Evolutionary conservation across 2,888 invertebrate genomes (phyloP).

Genomic region (Parapristionchus giblindavisi): DNA sequence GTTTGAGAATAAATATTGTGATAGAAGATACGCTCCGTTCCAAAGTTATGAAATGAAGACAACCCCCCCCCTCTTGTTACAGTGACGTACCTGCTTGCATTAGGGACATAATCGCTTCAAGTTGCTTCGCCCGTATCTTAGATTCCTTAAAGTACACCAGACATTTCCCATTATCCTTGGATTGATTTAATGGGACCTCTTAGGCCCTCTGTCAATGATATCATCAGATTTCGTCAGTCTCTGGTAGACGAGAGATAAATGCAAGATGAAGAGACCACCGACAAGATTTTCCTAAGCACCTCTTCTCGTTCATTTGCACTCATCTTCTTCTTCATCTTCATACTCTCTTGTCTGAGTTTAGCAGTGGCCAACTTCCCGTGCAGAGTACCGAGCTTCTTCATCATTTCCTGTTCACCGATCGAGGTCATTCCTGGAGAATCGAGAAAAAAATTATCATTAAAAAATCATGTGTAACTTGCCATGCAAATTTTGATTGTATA

Average conservation of each 20-base stretch:
- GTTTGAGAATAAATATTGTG: too few relatives aligned
- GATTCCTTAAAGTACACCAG: constrained; percentile 59
- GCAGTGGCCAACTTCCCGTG: constrained; percentile 68
- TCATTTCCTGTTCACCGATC: constrained; percentile 41
- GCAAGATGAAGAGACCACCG: too few relatives aligned
- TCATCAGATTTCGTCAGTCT: too few relatives aligned
- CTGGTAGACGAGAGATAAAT: too few relatives aligned
- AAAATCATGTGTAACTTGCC: neutral
- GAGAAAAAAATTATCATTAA: neutral
- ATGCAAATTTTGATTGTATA: neutral
- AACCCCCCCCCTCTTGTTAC: too few relatives aligned
- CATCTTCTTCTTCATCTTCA: constrained; percentile 59
- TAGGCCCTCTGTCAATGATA: too few relatives aligned
- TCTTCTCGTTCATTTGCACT: constrained; percentile 57
- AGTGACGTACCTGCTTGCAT: constrained; percentile 47
- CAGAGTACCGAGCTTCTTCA: constrained; percentile 49
- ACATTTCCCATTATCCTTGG: neutral
- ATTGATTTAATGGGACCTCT: neutral
- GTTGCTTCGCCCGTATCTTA: constrained; percentile 55
- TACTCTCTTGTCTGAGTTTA: constrained; percentile 57
- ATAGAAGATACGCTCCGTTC: too few relatives aligned
- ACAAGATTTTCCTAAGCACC: too few relatives aligned
- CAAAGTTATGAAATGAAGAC: too few relatives aligned
- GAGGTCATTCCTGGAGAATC: neutral
- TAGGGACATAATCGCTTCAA: constrained; percentile 61